A percentile compares a stretch with the other conserved stretches of the same genome.
Evolutionary conservation across 1,140 invertebrate species (phyloP).

Genomic region (honey bee (Apis mellifera)): Amel_HAv3.1 CM009944.2:6825501-6826000

Average conservation of each 20-base stretch:
- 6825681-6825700: not conserved
- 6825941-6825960: constrained; percentile 11
- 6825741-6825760: not conserved
- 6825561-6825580: not conserved
- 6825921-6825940: constrained; percentile 21
- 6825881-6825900: constrained; percentile 25
- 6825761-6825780: not conserved
- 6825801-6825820: not conserved
- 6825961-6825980: not conserved
- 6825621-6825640: not conserved
- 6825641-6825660: not conserved
- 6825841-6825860: constrained; percentile 35
- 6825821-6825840: not conserved
- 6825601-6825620: not conserved
- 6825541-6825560: not conserved
- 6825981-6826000: not conserved
- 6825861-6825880: constrained; percentile 20
- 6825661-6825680: not conserved
- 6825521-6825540: not conserved
- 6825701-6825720: not conserved
- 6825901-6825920: constrained; percentile 27
- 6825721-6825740: not conserved
- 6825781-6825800: not conserved
- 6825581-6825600: not conserved
- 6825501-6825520: not conserved